These are phyloP conservation scores for Philopedon plagiatum DNA, from an alignment of 2,888 invertebrate species.

Conservation along the genomic window DNA sequence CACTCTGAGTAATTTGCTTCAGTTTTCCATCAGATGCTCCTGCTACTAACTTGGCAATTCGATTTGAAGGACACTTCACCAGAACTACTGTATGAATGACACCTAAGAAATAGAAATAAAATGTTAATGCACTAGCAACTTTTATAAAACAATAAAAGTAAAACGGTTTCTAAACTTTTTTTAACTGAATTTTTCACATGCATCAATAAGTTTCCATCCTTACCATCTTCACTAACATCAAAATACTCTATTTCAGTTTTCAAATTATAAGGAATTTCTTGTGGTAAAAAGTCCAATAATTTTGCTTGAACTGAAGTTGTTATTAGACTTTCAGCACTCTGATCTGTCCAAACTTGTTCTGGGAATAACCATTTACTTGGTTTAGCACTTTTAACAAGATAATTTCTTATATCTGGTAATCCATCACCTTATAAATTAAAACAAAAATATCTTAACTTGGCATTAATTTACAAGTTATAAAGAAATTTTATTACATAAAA, in stretches of 20 bases:
- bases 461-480: too few species aligned
- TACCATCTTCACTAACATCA: conserved; percentile 73
- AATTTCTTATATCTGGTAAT: conserved; percentile 69
- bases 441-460: neutral
- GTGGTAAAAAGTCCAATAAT: conserved; percentile 84
- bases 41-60: conserved; percentile 77
- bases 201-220: too few species aligned
- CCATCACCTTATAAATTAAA: conserved; percentile 61
- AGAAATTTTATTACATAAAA: neutral
- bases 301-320: conserved; percentile 85
- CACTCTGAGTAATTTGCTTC: conserved; percentile 76
- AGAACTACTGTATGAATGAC: conserved; percentile 73
- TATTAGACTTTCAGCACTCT: conserved; percentile 79
- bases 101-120: conserved; percentile 64
- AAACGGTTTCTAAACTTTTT: conserved; percentile 9
- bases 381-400: conserved; percentile 77
- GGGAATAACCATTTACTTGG: conserved; percentile 79
- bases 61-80: conserved; percentile 76
- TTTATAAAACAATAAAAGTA: conserved; percentile 2
- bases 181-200: too few species aligned
- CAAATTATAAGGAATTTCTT: conserved; percentile 90
- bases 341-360: conserved; percentile 80
- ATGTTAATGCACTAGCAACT: too few species aligned
- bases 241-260: conserved; percentile 78
- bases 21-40: conserved; percentile 80